Percentiles rank a stretch among this genome's conserved stretches.
Conservation (phyloP, 2,113 vertebrate genomes). For the Coryphaenoides rupestris region DNA sequence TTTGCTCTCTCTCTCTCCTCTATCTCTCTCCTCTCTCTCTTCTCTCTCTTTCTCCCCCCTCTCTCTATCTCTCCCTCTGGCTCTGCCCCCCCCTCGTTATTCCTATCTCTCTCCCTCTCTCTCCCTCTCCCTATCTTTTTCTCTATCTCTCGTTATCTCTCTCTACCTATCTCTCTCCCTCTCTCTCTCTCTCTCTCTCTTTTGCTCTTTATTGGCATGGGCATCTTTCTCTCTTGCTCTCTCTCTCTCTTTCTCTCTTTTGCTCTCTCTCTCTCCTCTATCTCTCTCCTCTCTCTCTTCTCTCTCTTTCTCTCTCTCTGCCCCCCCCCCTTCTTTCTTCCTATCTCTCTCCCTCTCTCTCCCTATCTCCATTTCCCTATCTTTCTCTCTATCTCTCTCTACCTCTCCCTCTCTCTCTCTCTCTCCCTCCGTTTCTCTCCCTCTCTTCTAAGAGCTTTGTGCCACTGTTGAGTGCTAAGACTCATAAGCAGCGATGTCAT, state of each 20-base stretch:
- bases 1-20: conserved; percentile 55
- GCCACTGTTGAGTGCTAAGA: conserved; percentile 28
- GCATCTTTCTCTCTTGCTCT: conserved; percentile 54
- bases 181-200: conserved; percentile 53
- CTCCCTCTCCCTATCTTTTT: conserved; percentile 51
- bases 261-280: conserved; percentile 55
- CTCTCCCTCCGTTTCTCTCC: conserved; percentile 51
- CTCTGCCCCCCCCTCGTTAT: no score
- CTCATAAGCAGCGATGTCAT: conserved; percentile 47
- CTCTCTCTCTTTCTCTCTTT: conserved; percentile 51
- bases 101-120: conserved; percentile 49
- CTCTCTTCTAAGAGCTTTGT: conserved; percentile 60
- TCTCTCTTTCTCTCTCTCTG: conserved; percentile 52
- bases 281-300: conserved; percentile 54
- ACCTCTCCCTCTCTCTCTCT: conserved; percentile 52
- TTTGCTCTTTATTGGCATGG: conserved; percentile 52
- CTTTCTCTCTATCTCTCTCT: conserved; percentile 48
- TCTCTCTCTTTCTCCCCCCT: conserved; percentile 51
- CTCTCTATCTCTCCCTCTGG: conserved; percentile 47
- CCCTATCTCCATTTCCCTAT: conserved; percentile 52
- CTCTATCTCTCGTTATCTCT: conserved; percentile 53
- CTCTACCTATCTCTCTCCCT: conserved; percentile 50
- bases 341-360: no score
- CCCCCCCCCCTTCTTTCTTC: no score
- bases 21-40: conserved; percentile 52